Evolutionary conservation across 1,140 invertebrate species (phyloP), one percentile per base, ranked within the genome.

Genomic region (Pemphigus obesinymphae): DNA sequence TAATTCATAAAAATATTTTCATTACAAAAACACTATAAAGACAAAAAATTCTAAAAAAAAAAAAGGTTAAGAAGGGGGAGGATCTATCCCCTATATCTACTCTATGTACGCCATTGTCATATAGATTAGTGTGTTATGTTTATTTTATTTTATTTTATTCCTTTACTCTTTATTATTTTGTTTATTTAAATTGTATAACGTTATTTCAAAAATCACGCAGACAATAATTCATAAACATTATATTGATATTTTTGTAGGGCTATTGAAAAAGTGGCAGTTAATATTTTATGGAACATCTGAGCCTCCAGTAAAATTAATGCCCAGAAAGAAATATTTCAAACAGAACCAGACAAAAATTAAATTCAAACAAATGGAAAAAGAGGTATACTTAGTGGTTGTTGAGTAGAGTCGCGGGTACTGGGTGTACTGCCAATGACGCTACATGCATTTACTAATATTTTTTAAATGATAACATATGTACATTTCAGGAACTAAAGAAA

Each of bases 271-370:
- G 87, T 97, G 95, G 95, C 95, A 96, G 87, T 88, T 98, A 61
- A 95, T 97, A 85, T 94, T 97, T 86, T 97, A 97, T 85, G 96
- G 96, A n/a, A 97, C 96, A 0, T 89, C 93, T 34, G 90, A 91
- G 2, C 93, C 95, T 85, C 95, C 95, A 0, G 91, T 95, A 83
- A 89, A 92, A 83, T 88, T 94, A n/a, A 87, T 89, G 29, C 85
- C 87, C n/a, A 78, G 26, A 78, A 78, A 78, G 31, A 78, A 78
- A 78, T 58, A 23, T 23, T 37, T 26, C n/a, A 40, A 26, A 1
- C 73, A 55, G 20, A 37, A 6, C 11, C 31, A 58, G n/a, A 40
- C n/a, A 55, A 55, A 58, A 7, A 37, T 10, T 15, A 78, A 78
- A 78, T 78, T 29, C 17, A 78, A 78, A 58, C 50, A 20, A 26